Percentiles rank a stretch among this genome's conserved stretches.
These are phyloP conservation scores for Epistrophe grossulariae DNA, from an alignment of 2,888 invertebrate species.

Conservation along the genomic window DNA sequence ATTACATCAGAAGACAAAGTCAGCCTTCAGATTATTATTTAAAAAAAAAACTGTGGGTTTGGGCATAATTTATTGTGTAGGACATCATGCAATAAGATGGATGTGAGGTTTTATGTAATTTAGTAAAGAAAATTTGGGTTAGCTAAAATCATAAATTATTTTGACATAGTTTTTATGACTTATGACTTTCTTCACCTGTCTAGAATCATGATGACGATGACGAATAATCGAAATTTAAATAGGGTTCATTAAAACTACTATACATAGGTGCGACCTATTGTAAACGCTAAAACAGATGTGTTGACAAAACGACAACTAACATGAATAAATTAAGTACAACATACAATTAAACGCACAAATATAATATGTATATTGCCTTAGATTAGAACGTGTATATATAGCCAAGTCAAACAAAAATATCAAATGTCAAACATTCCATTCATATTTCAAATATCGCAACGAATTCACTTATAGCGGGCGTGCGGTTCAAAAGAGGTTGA, in stretches of 20 bases:
- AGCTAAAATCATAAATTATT: neutral
- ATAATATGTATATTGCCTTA: neutral
- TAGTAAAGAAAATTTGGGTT: neutral
- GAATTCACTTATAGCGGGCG: neutral
- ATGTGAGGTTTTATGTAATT: neutral
- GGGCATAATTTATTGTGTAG: neutral
- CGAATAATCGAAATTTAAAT: neutral
- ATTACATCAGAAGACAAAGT: conserved; percentile 37
- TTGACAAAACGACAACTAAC: neutral
- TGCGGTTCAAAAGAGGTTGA: conserved; percentile 41
- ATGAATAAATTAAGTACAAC: neutral
- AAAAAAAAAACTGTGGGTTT: conserved; percentile 9
- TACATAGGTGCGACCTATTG: neutral
- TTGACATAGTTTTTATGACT: neutral
- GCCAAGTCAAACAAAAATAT: no score
- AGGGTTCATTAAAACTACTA: neutral
- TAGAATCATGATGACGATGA: neutral
- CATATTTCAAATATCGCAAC: neutral
- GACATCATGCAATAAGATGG: conserved; percentile 29
- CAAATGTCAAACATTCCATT: no score
- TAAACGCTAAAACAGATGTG: neutral
- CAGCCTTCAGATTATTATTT: conserved; percentile 10
- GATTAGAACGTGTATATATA: neutral
- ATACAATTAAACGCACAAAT: neutral
- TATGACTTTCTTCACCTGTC: neutral